A percentile compares a stretch with the other conserved stretches of the same genome.
Conservation (phyloP, 2,888 invertebrate species). For the Stenodema calcarata region DNA sequence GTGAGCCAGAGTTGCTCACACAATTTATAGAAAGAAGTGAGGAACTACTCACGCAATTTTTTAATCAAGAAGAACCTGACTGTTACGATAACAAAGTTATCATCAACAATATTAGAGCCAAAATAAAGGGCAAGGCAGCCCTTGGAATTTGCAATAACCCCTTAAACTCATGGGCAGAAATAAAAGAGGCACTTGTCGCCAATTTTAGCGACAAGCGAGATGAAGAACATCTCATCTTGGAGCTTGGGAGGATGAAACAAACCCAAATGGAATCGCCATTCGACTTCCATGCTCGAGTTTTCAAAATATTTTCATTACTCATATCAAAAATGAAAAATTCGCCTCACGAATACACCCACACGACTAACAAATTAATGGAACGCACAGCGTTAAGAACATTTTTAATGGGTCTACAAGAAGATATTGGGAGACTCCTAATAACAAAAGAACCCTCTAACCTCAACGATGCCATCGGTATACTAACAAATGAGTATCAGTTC, state of each 20-base stretch:
- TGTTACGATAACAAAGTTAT: background rate
- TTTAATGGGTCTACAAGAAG: background rate
- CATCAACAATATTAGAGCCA: background rate
- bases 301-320: background rate
- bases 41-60: background rate
- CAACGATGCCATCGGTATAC: background rate
- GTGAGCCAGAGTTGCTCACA: background rate
- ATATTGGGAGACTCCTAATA: background rate
- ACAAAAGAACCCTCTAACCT: background rate
- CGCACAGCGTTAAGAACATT: background rate
- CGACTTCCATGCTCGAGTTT: background rate
- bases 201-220: slow-evolving; percentile 5
- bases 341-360: background rate
- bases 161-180: background rate
- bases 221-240: too few relatives aligned
- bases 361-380: background rate
- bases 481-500: background rate
- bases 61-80: background rate
- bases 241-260: background rate
- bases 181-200: background rate
- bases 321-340: background rate
- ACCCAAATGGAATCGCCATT: background rate
- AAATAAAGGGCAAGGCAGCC: background rate
- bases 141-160: background rate
- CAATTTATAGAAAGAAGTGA: background rate